These are phyloP conservation scores for Drosophila aldrichi DNA, from an alignment of 2,888 invertebrate species.

Conservation along the genomic window DNA sequence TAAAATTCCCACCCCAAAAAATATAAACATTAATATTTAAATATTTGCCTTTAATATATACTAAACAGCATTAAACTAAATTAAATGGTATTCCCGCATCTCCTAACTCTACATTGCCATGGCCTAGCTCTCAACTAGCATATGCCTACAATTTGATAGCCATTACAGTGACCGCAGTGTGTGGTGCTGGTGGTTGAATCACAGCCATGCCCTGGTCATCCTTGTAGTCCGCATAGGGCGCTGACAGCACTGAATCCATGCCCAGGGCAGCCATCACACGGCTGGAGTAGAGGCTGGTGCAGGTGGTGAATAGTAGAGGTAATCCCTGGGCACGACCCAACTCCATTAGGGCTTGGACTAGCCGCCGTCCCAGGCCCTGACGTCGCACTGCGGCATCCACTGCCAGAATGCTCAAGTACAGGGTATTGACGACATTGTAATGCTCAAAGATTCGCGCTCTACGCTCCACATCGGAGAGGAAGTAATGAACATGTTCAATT, in stretches of 20 bases:
- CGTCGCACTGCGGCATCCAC: conserved; percentile 58
- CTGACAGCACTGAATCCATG: conserved; percentile 60
- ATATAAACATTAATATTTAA: not conserved
- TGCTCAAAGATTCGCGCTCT: conserved; percentile 58
- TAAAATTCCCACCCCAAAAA: not conserved
- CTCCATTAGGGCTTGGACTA: conserved; percentile 61
- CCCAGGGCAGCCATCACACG: conserved; percentile 58
- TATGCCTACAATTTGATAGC: conserved; percentile 38
- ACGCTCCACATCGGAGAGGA: conserved; percentile 63
- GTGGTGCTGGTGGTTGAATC: conserved; percentile 66
- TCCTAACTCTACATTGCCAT: too few species aligned
- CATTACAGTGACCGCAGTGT: conserved; percentile 53
- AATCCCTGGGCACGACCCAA: conserved; percentile 57
- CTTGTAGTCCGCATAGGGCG: conserved; percentile 63
- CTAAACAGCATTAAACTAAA: not conserved
- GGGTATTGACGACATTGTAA: conserved; percentile 45
- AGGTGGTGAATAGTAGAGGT: conserved; percentile 61
- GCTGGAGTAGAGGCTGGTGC: conserved; percentile 73
- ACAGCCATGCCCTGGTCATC: conserved; percentile 55
- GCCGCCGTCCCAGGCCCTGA: conserved; percentile 63
- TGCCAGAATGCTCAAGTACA: conserved; percentile 58
- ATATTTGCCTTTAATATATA: not conserved
- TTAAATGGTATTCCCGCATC: not conserved
- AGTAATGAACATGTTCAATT: conserved; percentile 56
- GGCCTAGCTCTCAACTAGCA: rapidly evolving